phyloP scores from a whole-genome alignment of 2,797 vertebrate genomes.

The Lycodopsis pacificus region DNA sequence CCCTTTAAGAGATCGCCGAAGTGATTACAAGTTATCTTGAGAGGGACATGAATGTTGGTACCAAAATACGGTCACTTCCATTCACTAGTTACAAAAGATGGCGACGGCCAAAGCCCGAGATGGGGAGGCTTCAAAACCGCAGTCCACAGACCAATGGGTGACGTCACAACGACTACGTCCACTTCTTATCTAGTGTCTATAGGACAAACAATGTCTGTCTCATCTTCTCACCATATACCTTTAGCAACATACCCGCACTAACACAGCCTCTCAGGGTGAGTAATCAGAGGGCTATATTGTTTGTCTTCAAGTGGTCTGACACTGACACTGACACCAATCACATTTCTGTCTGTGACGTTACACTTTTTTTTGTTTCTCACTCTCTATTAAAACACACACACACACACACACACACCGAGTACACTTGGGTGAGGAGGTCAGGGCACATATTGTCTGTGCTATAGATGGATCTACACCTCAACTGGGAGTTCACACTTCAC shows the following conservation, averaged over 20 bases:
- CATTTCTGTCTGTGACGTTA: slow-evolving; percentile 44
- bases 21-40: not conserved
- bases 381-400: slow-evolving; percentile 1
- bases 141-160: not conserved
- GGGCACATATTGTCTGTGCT: not conserved
- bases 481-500: slow-evolving; percentile 33
- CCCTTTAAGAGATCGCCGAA: no score
- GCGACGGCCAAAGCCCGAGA: no score
- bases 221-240: not conserved
- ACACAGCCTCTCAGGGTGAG: slow-evolving; percentile 8
- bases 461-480: slow-evolving; percentile 35
- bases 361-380: slow-evolving; percentile 23
- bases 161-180: not conserved
- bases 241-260: not conserved
- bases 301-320: slow-evolving; percentile 20
- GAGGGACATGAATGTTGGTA: not conserved
- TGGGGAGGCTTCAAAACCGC: no score
- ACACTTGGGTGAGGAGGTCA: slow-evolving; percentile 19
- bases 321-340: slow-evolving; percentile 36
- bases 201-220: not conserved
- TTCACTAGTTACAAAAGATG: no score
- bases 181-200: not conserved
- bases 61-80: not conserved
- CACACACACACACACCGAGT: slow-evolving; percentile 1
- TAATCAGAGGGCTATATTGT: slow-evolving; percentile 26